A percentile compares a stretch with the other conserved stretches of the same genome.
phyloP scores from a whole-genome alignment of 1,140 invertebrate genomes.

The Hydropsyche tenuis region DNA sequence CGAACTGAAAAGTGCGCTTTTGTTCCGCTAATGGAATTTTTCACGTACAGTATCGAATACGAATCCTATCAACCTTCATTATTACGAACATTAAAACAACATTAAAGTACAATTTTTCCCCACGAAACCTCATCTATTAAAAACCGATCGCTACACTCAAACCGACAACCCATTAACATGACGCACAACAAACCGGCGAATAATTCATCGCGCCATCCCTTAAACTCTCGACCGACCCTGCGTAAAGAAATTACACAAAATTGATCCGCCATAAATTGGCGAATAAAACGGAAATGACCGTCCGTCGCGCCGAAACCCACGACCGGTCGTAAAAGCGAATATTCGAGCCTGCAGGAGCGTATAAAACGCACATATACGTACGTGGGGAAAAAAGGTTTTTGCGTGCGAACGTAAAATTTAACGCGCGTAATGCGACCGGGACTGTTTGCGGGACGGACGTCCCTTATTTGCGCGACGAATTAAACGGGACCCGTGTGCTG shows the following conservation, averaged over 20 bases:
- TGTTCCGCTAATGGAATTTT: too few relatives aligned
- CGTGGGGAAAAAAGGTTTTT: conserved; percentile 1
- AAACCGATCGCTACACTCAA: too few relatives aligned
- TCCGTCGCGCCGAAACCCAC: background rate
- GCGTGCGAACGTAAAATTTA: conserved; percentile 20
- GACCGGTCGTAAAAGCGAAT: background rate
- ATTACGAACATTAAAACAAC: conserved; percentile 17
- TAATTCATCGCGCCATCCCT: too few relatives aligned
- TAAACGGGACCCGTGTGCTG: conserved; percentile 2
- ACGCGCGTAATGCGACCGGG: conserved; percentile 1
- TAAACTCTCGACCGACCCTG: background rate
- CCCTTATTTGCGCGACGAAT: conserved; percentile 21
- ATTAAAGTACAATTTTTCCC: conserved; percentile 1
- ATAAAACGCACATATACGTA: too few relatives aligned
- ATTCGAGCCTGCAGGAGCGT: too few relatives aligned
- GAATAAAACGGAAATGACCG: conserved; percentile 27
- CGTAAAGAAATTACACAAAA: conserved; percentile 19
- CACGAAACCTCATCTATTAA: too few relatives aligned
- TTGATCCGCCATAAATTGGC: conserved; percentile 25
- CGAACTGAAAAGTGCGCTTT: too few relatives aligned
- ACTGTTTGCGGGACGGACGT: conserved; percentile 10
- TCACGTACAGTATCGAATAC: too few relatives aligned
- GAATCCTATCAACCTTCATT: background rate
- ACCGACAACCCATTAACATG: too few relatives aligned
- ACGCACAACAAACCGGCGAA: too few relatives aligned